These are phyloP conservation scores for Delichon dasypus DNA, from an alignment of 2,797 vertebrate genomes.

Conservation along the genomic window DNA sequence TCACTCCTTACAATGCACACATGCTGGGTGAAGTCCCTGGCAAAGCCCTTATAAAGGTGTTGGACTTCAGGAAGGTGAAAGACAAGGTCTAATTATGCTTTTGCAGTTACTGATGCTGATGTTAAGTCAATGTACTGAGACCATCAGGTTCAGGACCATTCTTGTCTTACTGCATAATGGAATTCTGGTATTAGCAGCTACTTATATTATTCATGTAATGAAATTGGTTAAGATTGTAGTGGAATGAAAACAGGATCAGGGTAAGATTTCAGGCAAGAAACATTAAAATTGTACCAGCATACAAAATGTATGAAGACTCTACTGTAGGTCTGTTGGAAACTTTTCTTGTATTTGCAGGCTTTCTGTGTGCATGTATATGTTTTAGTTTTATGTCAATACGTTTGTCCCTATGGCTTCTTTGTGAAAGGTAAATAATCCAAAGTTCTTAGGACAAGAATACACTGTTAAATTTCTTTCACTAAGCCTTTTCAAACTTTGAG, in stretches of 20 bases:
- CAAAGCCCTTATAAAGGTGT: not conserved
- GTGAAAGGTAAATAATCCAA: not conserved
- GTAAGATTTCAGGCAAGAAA: not conserved
- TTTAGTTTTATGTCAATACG: not conserved
- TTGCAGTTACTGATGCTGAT: not conserved
- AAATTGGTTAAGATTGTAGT: not conserved
- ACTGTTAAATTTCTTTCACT: not conserved
- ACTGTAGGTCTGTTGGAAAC: accelerated
- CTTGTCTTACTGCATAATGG: not conserved
- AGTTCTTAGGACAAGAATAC: not conserved
- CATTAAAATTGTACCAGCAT: not conserved
- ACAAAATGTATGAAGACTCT: not conserved
- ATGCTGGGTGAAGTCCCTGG: not conserved
- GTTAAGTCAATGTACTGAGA: not conserved
- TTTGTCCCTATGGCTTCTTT: not conserved
- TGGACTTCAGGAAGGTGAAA: not conserved
- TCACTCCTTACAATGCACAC: not conserved
- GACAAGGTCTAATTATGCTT: not conserved
- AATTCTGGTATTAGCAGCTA: not conserved
- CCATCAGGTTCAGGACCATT: not conserved
- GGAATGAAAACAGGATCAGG: not conserved
- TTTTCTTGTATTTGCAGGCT: not conserved
- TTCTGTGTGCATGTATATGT: accelerated
- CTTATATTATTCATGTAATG: not conserved
- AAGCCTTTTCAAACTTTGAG: not conserved